Base-by-base conservation (phyloP, 2,797 vertebrate species). In the Melanotaenia maccullochi region DNA sequence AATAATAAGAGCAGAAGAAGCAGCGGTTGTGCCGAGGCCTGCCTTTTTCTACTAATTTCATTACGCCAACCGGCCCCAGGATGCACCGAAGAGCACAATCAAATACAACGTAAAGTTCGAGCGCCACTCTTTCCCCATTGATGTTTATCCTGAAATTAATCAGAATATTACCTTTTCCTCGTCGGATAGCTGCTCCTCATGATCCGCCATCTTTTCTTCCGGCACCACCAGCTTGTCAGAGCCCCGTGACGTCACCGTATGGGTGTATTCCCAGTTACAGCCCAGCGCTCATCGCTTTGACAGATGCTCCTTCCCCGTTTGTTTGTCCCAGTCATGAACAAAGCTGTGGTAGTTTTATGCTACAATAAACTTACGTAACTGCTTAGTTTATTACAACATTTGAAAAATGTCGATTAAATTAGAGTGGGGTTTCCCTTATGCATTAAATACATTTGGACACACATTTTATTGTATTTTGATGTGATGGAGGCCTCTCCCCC, bases 131-230 rank as follows among this genome's bases (percentile, higher is more conserved):
- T 5, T 51, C 38, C 1, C 20, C 16, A 9, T 5, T 8, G 6
- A 33, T 4, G 3, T 24, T 9, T n/a, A 52, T 57, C 3, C 4
- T 7, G 25, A 0, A 33, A 20, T 60, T 63, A 55, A 73, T 68
- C 5, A 58, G 59, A 49, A 35, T 80, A 81, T 85, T 88, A 95
- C 94, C 94, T 94, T 95, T 67, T 94, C 93, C 81, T 94, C 93
- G 60, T 95, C 92, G 86, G 92, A 91, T 88, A 95, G 85, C 88
- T 91, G 94, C 93, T 94, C 94, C 79, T 94, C 93, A 87, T 91
- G 91, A 93, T 95, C 93, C 93, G 94, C 94, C 94, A 95, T 95
- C 93, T 94, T 95, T 93, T 92, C 93, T 93, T 94, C 93, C 92
- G 94, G 92, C 91, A 92, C 92, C 91, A 92, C 88, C 92, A 91